Evolutionary conservation across 2,888 invertebrate genomes (phyloP).

Genomic region (Entomobrya multifasciata): DNA sequence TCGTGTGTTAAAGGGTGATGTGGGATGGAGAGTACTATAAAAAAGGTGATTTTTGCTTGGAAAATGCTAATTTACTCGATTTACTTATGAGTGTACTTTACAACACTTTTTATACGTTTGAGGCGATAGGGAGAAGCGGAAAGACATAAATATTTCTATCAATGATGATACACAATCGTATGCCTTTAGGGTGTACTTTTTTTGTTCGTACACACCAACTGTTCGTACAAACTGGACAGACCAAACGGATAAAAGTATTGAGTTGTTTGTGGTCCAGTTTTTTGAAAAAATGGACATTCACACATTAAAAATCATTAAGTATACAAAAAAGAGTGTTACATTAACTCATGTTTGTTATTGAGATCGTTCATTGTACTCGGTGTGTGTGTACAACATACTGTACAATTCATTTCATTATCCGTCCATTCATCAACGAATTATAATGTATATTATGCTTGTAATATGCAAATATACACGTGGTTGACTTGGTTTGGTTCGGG

Average conservation of each 20-base stretch:
- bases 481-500: conserved; percentile 46
- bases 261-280: conserved; percentile 61
- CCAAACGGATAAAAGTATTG: conserved; percentile 51
- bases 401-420: conserved; percentile 37
- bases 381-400: neutral
- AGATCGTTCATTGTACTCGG: conserved; percentile 33
- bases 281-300: conserved; percentile 63
- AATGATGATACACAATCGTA: conserved; percentile 9
- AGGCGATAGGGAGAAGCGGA: conserved; percentile 9
- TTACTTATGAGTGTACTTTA: conserved; percentile 20
- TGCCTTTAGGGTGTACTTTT: conserved; percentile 8
- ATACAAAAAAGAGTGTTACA: neutral
- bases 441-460: conserved; percentile 43
- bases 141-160: conserved; percentile 35
- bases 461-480: conserved; percentile 63
- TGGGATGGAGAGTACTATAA: neutral
- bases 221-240: conserved; percentile 42
- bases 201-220: conserved; percentile 47
- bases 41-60: conserved; percentile 29
- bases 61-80: conserved; percentile 55
- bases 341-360: conserved; percentile 36
- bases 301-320: conserved; percentile 60
- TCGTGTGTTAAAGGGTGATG: conserved; percentile 51
- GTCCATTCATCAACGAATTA: conserved; percentile 44
- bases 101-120: conserved; percentile 27